Evolutionary conservation across 2,113 vertebrate species (phyloP), one percentile per base, ranked within the genome.

Genomic region (Saiga tatarica): DNA sequence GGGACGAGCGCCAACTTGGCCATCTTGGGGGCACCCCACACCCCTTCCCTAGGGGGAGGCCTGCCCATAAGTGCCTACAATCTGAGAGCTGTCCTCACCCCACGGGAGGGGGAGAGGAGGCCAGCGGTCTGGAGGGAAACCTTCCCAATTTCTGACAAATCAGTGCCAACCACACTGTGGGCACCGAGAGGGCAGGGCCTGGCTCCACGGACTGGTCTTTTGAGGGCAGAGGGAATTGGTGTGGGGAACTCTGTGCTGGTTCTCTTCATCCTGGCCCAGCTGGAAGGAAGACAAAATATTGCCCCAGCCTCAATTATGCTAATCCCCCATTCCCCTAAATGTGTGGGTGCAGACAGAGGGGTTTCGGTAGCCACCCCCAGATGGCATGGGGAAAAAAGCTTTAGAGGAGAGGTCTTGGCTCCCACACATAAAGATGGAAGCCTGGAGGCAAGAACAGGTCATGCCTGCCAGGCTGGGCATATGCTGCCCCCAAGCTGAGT

Each of bases 81-180:
- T 94, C 94, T 89, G 78, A 83, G 88, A 95, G 91, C 89, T 67
- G 83, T 91, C 97, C 92, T 62, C 74, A 59, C 91, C 47, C 89
- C 28, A 17, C 0, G 0, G 92, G 95, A 94, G 81, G 78, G 88
- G 93, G 89, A 94, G 85, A 93, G 52, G 94, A 97, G 89, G 91
- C 96, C 50, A 89, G 96, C 59, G 87, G 97, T 95, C 97, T 94
- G 62, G 78, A 97, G 96, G 96, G 96, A 98, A 98, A 78, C 79
- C 97, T 97, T 98, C 97, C 97, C 98, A 98, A 97, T 97, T 97
- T 91, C 97, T 98, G 97, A 96, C 96, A 97, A 98, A 97, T 98
- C 98, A 94, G 96, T 97, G 98, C 97, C 98, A 97, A 97, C 98
- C 98, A 97, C 98, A 98, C 52, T 97, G 98, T 96, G 97, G 98